A percentile compares a stretch with the other conserved stretches of the same genome.
These are phyloP conservation scores for Eristalinus aeneus DNA, from an alignment of 2,888 invertebrate species.

Conservation along the genomic window DNA sequence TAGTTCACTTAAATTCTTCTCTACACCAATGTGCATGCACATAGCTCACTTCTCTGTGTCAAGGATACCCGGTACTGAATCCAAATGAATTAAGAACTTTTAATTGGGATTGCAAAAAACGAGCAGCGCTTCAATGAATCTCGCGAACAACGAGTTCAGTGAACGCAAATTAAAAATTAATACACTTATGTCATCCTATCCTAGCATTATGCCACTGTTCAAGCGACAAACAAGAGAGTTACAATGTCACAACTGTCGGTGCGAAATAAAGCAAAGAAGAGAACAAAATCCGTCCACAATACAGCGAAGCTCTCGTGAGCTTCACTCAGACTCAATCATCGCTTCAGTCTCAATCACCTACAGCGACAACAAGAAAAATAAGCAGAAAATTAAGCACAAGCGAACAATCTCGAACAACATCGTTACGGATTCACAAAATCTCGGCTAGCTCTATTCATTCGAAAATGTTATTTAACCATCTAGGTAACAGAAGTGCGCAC, in stretches of 20 bases:
- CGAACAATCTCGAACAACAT: constrained; percentile 5
- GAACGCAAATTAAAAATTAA: too few species aligned
- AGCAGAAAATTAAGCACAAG: constrained; percentile 17
- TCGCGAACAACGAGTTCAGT: too few species aligned
- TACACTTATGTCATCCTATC: not conserved
- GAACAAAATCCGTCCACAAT: not conserved
- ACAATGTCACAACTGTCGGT: not conserved
- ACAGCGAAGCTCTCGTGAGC: not conserved
- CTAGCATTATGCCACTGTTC: not conserved
- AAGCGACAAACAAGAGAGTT: not conserved
- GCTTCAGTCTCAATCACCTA: not conserved
- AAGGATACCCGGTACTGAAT: too few species aligned
- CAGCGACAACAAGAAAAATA: not conserved
- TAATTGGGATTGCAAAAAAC: too few species aligned
- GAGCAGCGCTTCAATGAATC: too few species aligned
- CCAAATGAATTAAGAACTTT: too few species aligned
- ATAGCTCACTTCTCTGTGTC: too few species aligned
- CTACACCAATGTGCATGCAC: too few species aligned
- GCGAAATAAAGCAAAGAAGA: not conserved
- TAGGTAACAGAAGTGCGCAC: not conserved
- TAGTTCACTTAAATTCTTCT: too few species aligned
- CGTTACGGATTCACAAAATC: constrained; percentile 14
- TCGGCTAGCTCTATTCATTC: not conserved
- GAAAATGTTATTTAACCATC: constrained; percentile 18
- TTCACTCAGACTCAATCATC: not conserved